Conservation (phyloP, 2,888 invertebrate genomes). For the Linnaemya vulpina region DNA sequence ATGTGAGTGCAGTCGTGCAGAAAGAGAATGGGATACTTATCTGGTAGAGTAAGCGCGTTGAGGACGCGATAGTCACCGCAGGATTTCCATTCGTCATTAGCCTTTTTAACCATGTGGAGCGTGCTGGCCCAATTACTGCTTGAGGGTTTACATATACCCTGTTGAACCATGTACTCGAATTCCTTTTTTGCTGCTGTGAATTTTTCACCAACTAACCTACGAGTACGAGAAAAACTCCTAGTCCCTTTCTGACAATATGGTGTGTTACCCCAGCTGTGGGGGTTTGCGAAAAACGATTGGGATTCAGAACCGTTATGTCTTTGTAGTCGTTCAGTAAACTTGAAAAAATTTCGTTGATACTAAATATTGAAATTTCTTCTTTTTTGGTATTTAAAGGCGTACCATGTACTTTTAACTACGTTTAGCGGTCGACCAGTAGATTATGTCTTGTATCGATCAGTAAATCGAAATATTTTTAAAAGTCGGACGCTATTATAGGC, state of each 20-base stretch:
- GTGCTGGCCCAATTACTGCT: slow-evolving; percentile 33
- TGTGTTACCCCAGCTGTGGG: neutral
- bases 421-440: too few relatives aligned
- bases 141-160: slow-evolving; percentile 12
- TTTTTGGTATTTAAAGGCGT: too few relatives aligned
- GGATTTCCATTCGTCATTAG: slow-evolving; percentile 22
- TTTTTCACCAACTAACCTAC: too few relatives aligned
- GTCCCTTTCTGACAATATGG: neutral
- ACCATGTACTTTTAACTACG: too few relatives aligned
- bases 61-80: slow-evolving; percentile 27
- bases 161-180: neutral
- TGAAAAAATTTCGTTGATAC: too few relatives aligned
- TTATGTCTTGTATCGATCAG: too few relatives aligned
- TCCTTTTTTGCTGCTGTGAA: too few relatives aligned
- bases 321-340: neutral
- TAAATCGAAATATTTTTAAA: too few relatives aligned
- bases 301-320: too few relatives aligned
- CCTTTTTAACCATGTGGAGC: neutral
- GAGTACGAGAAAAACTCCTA: neutral
- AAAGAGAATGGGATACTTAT: slow-evolving; percentile 3
- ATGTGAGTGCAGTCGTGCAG: slow-evolving; percentile 11
- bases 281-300: neutral
- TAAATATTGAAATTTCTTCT: too few relatives aligned
- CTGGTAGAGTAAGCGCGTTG: slow-evolving; percentile 1
- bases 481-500: too few relatives aligned